phyloP scores from a whole-genome alignment of 2,888 invertebrate genomes.

The Drosophila paracracens region DNA sequence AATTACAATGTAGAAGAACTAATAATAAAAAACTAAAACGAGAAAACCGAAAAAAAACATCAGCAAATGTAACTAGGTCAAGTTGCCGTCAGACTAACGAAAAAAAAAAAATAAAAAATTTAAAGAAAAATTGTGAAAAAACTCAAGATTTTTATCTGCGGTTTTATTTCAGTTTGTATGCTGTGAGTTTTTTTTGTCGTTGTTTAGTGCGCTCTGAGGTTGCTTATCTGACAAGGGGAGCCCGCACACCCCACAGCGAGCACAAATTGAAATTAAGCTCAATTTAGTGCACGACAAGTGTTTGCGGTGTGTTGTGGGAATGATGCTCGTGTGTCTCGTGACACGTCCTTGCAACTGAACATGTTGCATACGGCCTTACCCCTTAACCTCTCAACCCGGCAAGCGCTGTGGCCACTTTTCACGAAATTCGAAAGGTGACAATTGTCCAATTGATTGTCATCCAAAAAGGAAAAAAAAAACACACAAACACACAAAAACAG shows the following conservation, averaged over 20 bases:
- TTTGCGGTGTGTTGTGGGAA: background rate
- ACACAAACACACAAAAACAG: constrained; percentile 2
- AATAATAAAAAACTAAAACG: constrained; percentile 51
- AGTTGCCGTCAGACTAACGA: constrained; percentile 55
- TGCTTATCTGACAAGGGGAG: constrained; percentile 41
- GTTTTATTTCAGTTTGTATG: constrained; percentile 63
- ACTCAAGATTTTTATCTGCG: constrained; percentile 76
- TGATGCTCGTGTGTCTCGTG: constrained; percentile 13
- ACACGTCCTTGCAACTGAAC: constrained; percentile 36
- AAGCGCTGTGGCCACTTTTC: constrained; percentile 36
- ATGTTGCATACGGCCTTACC: constrained; percentile 39
- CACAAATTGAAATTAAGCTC: constrained; percentile 57
- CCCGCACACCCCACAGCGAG: constrained; percentile 14
- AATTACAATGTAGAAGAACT: constrained; percentile 76
- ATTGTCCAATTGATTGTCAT: constrained; percentile 59
- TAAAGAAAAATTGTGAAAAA: constrained; percentile 73
- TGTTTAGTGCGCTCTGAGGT: constrained; percentile 36
- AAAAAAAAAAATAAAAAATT: constrained; percentile 20
- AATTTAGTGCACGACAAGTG: constrained; percentile 57
- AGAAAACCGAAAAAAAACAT: constrained; percentile 50
- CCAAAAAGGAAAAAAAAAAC: constrained; percentile 16
- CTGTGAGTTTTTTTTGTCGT: constrained; percentile 5
- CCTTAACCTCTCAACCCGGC: constrained; percentile 5
- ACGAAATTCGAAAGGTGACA: constrained; percentile 61
- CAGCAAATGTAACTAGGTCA: constrained; percentile 79